Evolutionary conservation across 2,888 invertebrate genomes (phyloP).

Genomic region (Himalopsyche kuldschensis): DNA sequence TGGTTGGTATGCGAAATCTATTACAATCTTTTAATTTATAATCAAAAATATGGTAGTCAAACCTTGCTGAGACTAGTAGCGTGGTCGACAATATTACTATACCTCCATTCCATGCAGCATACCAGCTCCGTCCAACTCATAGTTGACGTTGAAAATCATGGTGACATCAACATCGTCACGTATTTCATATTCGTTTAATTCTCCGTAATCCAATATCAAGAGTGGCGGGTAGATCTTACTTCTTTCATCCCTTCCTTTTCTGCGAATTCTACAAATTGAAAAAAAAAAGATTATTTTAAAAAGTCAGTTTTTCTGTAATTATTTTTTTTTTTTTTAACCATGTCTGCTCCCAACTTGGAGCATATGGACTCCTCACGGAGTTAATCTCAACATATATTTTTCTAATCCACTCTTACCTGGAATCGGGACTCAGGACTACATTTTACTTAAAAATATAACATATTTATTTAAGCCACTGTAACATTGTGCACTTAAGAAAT

Average conservation of each 20-base stretch:
- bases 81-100: conserved; percentile 29
- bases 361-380: too few relatives aligned
- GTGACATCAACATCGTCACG: conserved; percentile 45
- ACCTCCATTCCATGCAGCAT: conserved; percentile 51
- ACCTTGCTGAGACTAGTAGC: too few relatives aligned
- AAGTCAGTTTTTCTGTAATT: background rate
- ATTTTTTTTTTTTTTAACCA: background rate
- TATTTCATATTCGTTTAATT: conserved; percentile 50
- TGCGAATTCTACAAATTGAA: conserved; percentile 39
- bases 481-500: too few relatives aligned
- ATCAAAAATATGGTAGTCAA: too few relatives aligned
- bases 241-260: conserved; percentile 47
- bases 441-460: too few relatives aligned
- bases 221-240: conserved; percentile 66
- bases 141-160: conserved; percentile 50
- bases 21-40: too few relatives aligned
- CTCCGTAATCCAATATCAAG: conserved; percentile 61
- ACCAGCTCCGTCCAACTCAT: conserved; percentile 48
- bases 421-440: too few relatives aligned
- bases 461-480: too few relatives aligned
- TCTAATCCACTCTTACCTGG: too few relatives aligned
- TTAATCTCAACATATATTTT: too few relatives aligned
- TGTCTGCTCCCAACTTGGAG: too few relatives aligned
- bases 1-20: too few relatives aligned
- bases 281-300: background rate